Conservation (phyloP, 2,797 vertebrate genomes). For the Arctocebus calabarensis region DNA sequence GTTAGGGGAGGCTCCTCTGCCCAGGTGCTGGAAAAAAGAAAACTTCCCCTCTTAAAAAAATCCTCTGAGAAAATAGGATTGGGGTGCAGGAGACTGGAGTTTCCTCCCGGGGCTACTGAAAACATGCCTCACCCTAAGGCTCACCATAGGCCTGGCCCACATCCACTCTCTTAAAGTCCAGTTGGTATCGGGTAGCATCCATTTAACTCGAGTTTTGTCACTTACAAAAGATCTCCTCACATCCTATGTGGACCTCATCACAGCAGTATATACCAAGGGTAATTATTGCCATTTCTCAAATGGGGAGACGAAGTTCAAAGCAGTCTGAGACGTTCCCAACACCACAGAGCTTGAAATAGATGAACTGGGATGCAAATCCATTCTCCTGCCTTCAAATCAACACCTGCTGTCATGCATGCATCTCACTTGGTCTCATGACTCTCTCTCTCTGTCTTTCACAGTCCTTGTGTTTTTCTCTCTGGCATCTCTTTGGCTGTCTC, state of each 20-base stretch:
- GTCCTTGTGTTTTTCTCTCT: background rate
- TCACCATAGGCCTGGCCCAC: background rate
- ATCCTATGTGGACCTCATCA: background rate
- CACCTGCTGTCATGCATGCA: fast-evolving
- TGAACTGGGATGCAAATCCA: background rate
- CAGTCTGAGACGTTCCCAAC: background rate
- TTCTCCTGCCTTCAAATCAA: background rate
- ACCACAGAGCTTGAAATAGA: background rate
- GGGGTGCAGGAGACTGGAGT: fast-evolving
- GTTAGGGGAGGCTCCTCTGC: background rate
- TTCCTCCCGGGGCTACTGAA: background rate
- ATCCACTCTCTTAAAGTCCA: background rate
- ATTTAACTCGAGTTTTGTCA: background rate
- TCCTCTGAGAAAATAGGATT: slow-evolving; percentile 3
- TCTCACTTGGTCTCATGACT: background rate
- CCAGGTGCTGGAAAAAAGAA: background rate
- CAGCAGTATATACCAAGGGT: too few relatives aligned
- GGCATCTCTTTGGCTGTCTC: background rate
- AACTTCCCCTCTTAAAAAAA: background rate
- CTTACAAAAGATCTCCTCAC: background rate
- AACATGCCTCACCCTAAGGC: background rate
- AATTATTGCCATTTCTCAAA: slow-evolving; percentile 2
- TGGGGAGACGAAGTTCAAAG: background rate
- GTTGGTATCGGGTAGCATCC: background rate
- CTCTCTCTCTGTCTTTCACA: background rate